phyloP scores from a whole-genome alignment of 1,140 invertebrate species.

The Araneus ventricosus region DNA sequence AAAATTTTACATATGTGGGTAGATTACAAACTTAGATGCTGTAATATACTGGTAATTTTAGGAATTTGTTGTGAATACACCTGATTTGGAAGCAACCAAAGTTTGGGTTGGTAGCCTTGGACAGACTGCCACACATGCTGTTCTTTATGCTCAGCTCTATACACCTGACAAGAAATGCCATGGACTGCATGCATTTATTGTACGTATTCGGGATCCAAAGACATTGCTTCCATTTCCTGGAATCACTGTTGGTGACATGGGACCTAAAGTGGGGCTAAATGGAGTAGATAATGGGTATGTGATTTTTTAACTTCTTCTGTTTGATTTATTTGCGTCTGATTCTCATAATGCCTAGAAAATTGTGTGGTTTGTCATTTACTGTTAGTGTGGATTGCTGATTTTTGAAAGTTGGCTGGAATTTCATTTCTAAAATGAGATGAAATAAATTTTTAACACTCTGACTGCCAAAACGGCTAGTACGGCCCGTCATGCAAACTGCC shows the following conservation, averaged over 20 bases:
- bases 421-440: background rate
- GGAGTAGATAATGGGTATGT: conserved; percentile 92
- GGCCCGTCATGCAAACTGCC: too few relatives aligned
- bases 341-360: too few relatives aligned
- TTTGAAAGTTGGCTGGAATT: background rate
- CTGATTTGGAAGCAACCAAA: conserved; percentile 96
- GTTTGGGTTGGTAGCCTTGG: conserved; percentile 95
- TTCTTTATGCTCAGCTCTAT: conserved; percentile 93
- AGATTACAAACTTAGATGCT: too few relatives aligned
- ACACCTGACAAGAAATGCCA: conserved; percentile 89
- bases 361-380: too few relatives aligned
- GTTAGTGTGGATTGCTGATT: too few relatives aligned
- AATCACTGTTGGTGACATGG: conserved; percentile 91
- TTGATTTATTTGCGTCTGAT: background rate
- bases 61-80: conserved; percentile 93
- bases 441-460: too few relatives aligned
- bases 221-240: conserved; percentile 88
- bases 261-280: conserved; percentile 92
- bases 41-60: conserved; percentile 78
- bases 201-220: conserved; percentile 88
- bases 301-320: background rate
- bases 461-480: too few relatives aligned
- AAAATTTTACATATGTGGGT: too few relatives aligned
- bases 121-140: conserved; percentile 91
- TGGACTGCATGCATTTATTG: conserved; percentile 92